A percentile compares a stretch with the other conserved stretches of the same genome.
phyloP scores from a whole-genome alignment of 2,797 vertebrate species.

The Pangasius djambal region DNA sequence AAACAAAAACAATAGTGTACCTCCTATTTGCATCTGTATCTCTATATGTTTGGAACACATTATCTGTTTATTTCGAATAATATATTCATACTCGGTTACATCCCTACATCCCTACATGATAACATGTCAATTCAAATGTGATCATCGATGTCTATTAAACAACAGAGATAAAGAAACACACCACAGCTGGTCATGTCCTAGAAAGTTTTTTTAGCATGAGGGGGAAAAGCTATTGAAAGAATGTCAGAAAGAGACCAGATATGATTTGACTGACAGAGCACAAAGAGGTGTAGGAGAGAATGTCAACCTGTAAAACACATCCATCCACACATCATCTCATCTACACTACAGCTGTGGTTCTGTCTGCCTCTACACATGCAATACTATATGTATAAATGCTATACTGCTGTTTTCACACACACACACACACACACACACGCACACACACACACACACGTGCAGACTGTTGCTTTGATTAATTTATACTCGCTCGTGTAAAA shows the following conservation, averaged over 20 bases:
- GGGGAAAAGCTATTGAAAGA: neutral
- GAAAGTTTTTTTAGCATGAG: conserved; percentile 13
- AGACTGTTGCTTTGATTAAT: neutral
- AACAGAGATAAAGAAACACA: neutral
- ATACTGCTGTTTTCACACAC: neutral
- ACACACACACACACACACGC: neutral
- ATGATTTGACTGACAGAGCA: conserved; percentile 23
- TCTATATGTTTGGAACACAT: neutral
- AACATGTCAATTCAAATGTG: neutral
- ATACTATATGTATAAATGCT: too few species aligned
- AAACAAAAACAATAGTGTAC: too few species aligned
- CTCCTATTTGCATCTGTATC: neutral
- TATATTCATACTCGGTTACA: neutral
- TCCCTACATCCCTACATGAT: neutral
- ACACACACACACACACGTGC: neutral
- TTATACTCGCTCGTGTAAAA: neutral
- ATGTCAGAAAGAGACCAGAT: conserved; percentile 14
- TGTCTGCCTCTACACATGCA: neutral
- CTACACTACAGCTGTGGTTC: neutral
- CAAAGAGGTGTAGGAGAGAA: conserved; percentile 4
- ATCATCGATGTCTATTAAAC: neutral
- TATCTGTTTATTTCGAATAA: neutral
- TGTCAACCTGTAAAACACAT: conserved; percentile 39
- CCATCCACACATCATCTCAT: conserved; percentile 22
- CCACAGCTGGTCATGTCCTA: neutral